Percentiles rank a stretch among this genome's conserved stretches.
Evolutionary conservation across 1,140 invertebrate genomes (phyloP).

Genomic region (Drosophila prosaltans): DNA sequence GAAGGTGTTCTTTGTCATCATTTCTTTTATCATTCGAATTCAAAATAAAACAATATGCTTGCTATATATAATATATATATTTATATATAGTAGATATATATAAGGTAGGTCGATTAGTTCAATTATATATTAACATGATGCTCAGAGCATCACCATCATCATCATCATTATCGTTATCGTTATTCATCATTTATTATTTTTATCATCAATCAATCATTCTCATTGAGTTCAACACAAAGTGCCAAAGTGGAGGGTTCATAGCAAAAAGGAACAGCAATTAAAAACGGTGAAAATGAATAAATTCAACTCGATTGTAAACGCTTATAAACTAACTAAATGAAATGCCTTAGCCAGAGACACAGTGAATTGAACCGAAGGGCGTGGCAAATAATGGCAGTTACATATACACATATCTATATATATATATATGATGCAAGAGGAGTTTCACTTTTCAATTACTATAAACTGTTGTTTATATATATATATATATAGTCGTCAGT

Average conservation of each 20-base stretch:
- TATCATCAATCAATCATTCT: slow-evolving; percentile 28
- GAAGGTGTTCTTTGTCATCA: slow-evolving; percentile 26
- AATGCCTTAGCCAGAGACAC: slow-evolving; percentile 61
- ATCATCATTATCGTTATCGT: slow-evolving; percentile 31
- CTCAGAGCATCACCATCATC: slow-evolving; percentile 68
- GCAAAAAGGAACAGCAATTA: slow-evolving; percentile 76
- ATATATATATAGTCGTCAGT: background rate
- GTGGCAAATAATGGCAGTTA: slow-evolving; percentile 72
- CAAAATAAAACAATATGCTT: slow-evolving; percentile 57
- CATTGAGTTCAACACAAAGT: slow-evolving; percentile 68
- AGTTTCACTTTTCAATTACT: slow-evolving; percentile 28
- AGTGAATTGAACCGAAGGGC: slow-evolving; percentile 56
- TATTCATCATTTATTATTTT: slow-evolving; percentile 30
- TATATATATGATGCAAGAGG: slow-evolving; percentile 36
- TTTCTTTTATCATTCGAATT: slow-evolving; percentile 44
- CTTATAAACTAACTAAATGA: slow-evolving; percentile 75
- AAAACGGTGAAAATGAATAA: slow-evolving; percentile 6
- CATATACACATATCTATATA: slow-evolving; percentile 10
- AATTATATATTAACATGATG: slow-evolving; percentile 57
- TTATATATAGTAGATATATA: slow-evolving; percentile 31
- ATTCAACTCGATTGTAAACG: slow-evolving; percentile 67
- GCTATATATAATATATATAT: slow-evolving; percentile 44
- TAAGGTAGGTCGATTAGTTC: slow-evolving; percentile 13
- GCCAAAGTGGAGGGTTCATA: slow-evolving; percentile 73
- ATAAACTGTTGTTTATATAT: background rate